Evolutionary conservation across 2,113 vertebrate species (phyloP), one percentile per base, ranked within the genome.

Genomic region (Tringa solitaria): DNA sequence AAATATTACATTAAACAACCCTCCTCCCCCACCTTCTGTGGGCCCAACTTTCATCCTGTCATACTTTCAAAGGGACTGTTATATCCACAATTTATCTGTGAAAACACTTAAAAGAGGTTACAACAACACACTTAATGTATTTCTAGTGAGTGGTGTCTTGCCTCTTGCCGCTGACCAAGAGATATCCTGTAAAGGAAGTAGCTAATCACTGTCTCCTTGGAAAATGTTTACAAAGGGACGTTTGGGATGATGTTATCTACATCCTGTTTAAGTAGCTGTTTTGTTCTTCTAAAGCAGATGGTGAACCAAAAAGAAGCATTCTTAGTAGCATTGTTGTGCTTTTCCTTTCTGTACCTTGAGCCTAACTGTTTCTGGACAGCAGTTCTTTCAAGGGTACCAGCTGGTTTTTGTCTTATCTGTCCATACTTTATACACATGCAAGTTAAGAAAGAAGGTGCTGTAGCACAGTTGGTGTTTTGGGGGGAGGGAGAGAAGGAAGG

Each of bases 151-250:
- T 70, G 18, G 60, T 93, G 32, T 89, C 92, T 90, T 81, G 69
- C 65, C 30, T 90, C 33, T 78, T 81, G 35, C 60, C 75, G 64
- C 76, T 81, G 61, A 73, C 85, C 92, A 95, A 81, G 70, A 97
- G 75, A 89, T 85, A 95, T 68, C 85, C 90, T 72, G 76, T 74
- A 82, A 75, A 84, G 86, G 93, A 95, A 94, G 60, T 68, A 94
- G 67, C 85, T 95, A 95, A 95, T 96, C 68, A 83, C 93, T 74
- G 63, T 70, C 83, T 93, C 92, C 84, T 95, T 96, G 89, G 95
- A 96, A 87, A 96, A 93, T 84, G 82, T 96, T 94, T 87, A 96
- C 92, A 91, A 75, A 93, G 46, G 82, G 45, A 76, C 8, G 3
- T 83, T 87, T 93, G 35, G 79, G 72, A 86, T 90, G 90, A 94